Percentiles rank a stretch among this genome's conserved stretches.
These are phyloP conservation scores for Hypselothyrea guttata DNA, from an alignment of 2,888 invertebrate genomes.

Conservation along the genomic window DNA sequence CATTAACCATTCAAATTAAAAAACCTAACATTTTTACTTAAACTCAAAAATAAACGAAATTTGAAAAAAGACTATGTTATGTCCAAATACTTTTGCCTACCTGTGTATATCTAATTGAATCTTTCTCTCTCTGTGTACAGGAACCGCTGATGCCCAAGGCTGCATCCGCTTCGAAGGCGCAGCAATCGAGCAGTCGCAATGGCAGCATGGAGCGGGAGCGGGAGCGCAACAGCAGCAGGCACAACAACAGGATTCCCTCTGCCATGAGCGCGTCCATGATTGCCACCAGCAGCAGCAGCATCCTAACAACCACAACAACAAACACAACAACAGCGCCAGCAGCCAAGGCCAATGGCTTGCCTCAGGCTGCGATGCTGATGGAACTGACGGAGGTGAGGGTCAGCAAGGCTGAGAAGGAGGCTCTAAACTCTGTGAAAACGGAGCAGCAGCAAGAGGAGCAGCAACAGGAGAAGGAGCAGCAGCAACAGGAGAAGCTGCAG, in stretches of 20 bases:
- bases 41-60: no score
- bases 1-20: no score
- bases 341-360: constrained; percentile 49
- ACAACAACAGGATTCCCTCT: constrained; percentile 54
- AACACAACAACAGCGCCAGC: constrained; percentile 16
- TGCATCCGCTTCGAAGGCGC: constrained; percentile 63
- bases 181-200: constrained; percentile 49
- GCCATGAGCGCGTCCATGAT: constrained; percentile 74
- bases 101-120: no score
- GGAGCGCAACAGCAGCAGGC: constrained; percentile 55
- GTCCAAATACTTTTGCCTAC: no score
- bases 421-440: constrained; percentile 80
- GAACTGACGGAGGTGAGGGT: constrained; percentile 10
- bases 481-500: constrained; percentile 10
- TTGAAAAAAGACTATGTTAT: no score
- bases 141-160: constrained; percentile 65
- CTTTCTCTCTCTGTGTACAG: constrained; percentile 50
- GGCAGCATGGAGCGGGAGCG: constrained; percentile 65
- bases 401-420: constrained; percentile 82
- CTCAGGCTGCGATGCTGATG: constrained; percentile 35
- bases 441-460: constrained; percentile 62
- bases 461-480: constrained; percentile 20
- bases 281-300: constrained; percentile 46
- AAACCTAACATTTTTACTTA: no score
- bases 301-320: no score